Base-by-base conservation (phyloP, 2,888 invertebrate species). In the Prosapia bicincta region DNA sequence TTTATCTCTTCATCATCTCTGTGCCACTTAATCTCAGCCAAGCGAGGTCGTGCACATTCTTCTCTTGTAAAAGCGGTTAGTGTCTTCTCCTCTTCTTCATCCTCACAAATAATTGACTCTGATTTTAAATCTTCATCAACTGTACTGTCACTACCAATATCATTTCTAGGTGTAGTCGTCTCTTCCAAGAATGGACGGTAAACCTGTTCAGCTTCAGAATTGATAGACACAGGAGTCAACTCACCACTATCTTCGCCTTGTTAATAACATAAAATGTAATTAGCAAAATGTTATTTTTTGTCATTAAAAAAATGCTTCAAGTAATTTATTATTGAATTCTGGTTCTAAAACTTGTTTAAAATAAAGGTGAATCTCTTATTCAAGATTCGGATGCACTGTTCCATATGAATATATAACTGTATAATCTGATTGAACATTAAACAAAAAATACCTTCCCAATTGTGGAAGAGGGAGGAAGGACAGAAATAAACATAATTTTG, bases 181-280 rank as follows among this genome's bases (percentile, higher is more conserved):
- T 76, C 77, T 20, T 76, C 76, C 20, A 54, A 1, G 13, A 2
- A 20, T 1, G 54, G 54, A 20, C 20, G n/a, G 54, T 54, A 54
- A 5, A 54, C 54, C 20, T 20, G 20, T 54, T 54, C 54, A 20
- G 20, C 54, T 84, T 92, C 92, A 69, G 88, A 87, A 79, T 89
- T 87, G 28, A 88, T 88, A 77, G 92, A 92, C 80, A 91, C 90
- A 79, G 92, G 92, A 24, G 92, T 92, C 78, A 89, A 86, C 82
- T 90, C 90, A 32, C 90, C 90, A 83, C 90, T 90, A 75, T 80
- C 81, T 66, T 81, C 83, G 20, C 54, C 54, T 54, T 54, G 6
- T 20, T 38, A 38, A 15, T 15, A 20, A n/a, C n/a, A n/a, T n/a
- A n/a, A n/a, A n/a, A n/a, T n/a, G n/a, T n/a, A n/a, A n/a, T n/a